Percentiles rank a stretch among this genome's conserved stretches.
Evolutionary conservation across 2,113 vertebrate species (phyloP).

Genomic region (Apteryx mantelli): DNA sequence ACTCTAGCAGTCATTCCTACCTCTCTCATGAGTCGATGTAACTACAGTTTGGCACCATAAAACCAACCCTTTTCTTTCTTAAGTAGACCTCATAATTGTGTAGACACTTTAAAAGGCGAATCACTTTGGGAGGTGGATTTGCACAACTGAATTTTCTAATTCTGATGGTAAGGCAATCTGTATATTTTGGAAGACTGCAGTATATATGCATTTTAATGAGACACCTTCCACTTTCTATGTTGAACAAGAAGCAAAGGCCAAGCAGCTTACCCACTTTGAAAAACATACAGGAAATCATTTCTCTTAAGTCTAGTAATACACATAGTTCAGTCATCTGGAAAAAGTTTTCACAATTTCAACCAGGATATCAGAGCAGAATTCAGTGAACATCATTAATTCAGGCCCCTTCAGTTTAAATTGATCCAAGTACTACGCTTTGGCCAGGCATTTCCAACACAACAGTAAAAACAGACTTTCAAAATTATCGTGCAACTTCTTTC

Average conservation of each 20-base stretch:
- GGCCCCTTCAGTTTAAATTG: not conserved
- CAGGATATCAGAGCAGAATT: not conserved
- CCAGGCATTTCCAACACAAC: not conserved
- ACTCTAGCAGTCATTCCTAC: not conserved
- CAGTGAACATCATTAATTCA: not conserved
- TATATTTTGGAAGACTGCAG: not conserved
- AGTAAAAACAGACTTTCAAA: not conserved
- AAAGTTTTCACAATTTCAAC: not conserved
- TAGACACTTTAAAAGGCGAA: too few species aligned
- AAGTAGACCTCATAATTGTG: not conserved
- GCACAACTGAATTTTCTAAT: not conserved
- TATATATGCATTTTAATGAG: not conserved
- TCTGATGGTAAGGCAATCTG: not conserved
- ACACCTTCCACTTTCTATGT: not conserved
- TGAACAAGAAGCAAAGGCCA: not conserved
- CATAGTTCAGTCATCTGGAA: not conserved
- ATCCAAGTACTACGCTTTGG: not conserved
- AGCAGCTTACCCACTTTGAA: not conserved
- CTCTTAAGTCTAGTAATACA: not conserved
- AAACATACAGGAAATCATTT: not conserved
- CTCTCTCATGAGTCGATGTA: not conserved
- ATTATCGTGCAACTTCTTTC: not conserved
- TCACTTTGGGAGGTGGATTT: not conserved
- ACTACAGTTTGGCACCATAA: not conserved
- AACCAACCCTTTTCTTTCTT: not conserved